phyloP scores from a whole-genome alignment of 92 coral and sea anemone species.

The Chrysogorgia sp. region DNA sequence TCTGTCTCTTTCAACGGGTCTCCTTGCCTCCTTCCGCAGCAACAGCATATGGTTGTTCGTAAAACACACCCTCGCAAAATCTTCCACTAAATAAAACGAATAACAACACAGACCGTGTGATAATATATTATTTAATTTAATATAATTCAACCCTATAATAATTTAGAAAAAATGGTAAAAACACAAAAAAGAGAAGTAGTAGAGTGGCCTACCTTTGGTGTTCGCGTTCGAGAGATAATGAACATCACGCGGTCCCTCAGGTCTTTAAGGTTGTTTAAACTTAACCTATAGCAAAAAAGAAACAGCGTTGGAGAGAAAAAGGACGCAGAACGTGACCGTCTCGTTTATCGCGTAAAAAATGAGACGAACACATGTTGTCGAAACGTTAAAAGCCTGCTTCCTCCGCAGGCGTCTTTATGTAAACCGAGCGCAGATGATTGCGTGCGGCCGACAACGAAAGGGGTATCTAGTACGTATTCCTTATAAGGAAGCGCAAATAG shows the following conservation, averaged over 20 bases:
- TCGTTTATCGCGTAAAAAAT: neutral
- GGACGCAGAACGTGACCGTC: neutral
- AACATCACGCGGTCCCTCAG: slow-evolving; percentile 90
- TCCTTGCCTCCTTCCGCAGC: slow-evolving; percentile 70
- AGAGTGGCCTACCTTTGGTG: slow-evolving; percentile 69
- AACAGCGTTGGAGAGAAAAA: no score
- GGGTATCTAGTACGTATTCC: no score
- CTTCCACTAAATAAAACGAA: slow-evolving; percentile 72
- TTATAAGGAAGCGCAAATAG: no score
- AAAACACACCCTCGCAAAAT: slow-evolving; percentile 94
- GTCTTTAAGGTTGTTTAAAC: slow-evolving; percentile 87
- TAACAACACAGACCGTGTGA: no score
- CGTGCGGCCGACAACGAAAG: no score
- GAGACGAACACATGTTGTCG: no score
- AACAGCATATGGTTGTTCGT: slow-evolving; percentile 85
- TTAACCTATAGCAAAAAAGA: slow-evolving; percentile 59
- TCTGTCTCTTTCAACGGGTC: slow-evolving; percentile 61
- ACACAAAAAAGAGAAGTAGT: neutral
- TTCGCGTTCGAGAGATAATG: slow-evolving; percentile 70
- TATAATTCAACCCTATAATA: no score
- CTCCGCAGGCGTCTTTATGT: no score
- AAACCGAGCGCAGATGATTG: no score
- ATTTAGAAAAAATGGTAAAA: no score
- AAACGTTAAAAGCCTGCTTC: no score
- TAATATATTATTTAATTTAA: no score